These are phyloP conservation scores for Tonatia bakeri DNA, from an alignment of 2,113 vertebrate genomes.

Conservation along the genomic window DNA sequence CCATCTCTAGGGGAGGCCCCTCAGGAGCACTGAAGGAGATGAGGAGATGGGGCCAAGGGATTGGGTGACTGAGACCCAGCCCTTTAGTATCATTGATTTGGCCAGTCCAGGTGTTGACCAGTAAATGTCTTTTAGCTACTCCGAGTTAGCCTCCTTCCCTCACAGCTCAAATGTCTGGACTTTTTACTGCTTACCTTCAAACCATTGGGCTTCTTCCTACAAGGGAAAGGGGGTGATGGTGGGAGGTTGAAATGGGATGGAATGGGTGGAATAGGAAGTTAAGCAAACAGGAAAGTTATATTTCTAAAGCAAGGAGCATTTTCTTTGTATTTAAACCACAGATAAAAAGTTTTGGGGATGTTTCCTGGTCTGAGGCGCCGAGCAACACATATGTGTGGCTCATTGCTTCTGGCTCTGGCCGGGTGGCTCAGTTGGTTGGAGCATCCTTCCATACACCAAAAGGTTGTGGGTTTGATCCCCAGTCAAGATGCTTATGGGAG, in stretches of 20 bases:
- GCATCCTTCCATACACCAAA: too few species aligned
- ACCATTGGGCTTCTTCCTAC: accelerated
- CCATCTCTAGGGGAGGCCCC: too few species aligned
- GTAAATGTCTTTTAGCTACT: not conserved
- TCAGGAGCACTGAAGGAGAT: not conserved
- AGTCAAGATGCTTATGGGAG: too few species aligned
- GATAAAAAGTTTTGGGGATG: not conserved
- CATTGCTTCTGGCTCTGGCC: not conserved
- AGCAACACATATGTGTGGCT: not conserved
- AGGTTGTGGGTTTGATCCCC: too few species aligned
- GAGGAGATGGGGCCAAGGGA: not conserved
- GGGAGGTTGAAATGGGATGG: not conserved
- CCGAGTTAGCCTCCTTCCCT: not conserved
- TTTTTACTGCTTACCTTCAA: not conserved
- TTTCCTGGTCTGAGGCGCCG: not conserved
- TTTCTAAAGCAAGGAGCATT: not conserved
- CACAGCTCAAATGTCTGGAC: not conserved
- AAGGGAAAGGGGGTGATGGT: not conserved
- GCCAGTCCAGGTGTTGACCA: not conserved
- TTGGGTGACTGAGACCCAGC: not conserved
- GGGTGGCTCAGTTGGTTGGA: too few species aligned
- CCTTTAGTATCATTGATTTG: not conserved
- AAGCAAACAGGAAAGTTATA: not conserved
- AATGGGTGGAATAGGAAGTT: not conserved
- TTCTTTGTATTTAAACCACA: not conserved